Evolutionary conservation across 2,888 invertebrate species (phyloP).

Genomic region (Catonia carolina): DNA sequence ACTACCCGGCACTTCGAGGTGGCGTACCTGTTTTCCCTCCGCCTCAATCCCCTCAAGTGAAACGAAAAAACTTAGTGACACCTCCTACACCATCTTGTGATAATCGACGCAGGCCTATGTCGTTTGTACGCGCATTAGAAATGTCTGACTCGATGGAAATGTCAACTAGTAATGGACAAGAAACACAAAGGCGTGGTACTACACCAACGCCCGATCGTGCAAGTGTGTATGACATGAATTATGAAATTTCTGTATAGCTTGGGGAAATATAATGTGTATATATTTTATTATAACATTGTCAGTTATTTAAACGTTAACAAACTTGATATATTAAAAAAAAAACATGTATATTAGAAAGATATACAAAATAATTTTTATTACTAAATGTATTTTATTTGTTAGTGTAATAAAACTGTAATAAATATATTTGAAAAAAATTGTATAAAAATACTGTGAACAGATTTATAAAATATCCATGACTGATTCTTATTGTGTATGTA

Average conservation of each 20-base stretch:
- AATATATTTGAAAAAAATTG: too few relatives aligned
- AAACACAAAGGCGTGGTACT: conserved; percentile 42
- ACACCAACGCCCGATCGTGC: conserved; percentile 72
- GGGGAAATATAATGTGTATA: too few relatives aligned
- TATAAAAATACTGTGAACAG: too few relatives aligned
- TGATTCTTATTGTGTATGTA: too few relatives aligned
- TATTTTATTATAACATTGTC: too few relatives aligned
- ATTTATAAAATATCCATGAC: too few relatives aligned
- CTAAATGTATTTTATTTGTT: too few relatives aligned
- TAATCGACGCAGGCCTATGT: conserved; percentile 66
- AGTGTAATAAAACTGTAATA: too few relatives aligned
- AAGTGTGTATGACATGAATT: conserved; percentile 90
- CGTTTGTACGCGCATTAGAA: conserved; percentile 81
- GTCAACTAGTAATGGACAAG: conserved; percentile 40
- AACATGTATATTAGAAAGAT: too few relatives aligned
- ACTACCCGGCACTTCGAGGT: conserved; percentile 52
- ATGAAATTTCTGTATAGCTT: conserved; percentile 83
- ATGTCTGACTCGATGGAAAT: conserved; percentile 85
- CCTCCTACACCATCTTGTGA: conserved; percentile 46
- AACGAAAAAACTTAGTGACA: conserved; percentile 46
- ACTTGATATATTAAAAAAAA: too few relatives aligned
- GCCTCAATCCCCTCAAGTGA: conserved; percentile 51
- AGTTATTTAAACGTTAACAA: too few relatives aligned
- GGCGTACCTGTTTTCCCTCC: conserved; percentile 64
- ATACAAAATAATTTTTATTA: too few relatives aligned